Percentiles rank a stretch among this genome's conserved stretches.
Evolutionary conservation across 2,888 invertebrate species (phyloP).

Genomic region (Lochmaea crataegi): DNA sequence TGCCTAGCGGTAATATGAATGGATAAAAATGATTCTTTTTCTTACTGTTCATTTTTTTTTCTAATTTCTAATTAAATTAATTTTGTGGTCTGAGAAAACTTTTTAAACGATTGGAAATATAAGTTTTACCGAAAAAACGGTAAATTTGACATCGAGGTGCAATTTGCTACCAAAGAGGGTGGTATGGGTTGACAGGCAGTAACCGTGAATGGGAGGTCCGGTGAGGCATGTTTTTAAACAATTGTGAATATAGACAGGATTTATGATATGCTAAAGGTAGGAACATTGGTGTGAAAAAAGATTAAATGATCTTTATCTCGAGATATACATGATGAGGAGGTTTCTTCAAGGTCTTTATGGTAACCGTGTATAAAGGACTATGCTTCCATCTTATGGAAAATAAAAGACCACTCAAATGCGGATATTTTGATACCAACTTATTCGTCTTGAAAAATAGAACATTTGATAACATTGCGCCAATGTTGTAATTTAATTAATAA

Average conservation of each 20-base stretch:
- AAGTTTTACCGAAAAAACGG: background rate
- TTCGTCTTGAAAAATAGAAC: no score
- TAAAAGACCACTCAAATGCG: no score
- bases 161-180: conserved; percentile 26
- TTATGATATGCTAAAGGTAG: conserved; percentile 47
- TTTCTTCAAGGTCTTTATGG: conserved; percentile 16
- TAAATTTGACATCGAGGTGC: conserved; percentile 28
- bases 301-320: conserved; percentile 43
- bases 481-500: no score
- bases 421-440: no score
- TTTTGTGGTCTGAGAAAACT: no score
- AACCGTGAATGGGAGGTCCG: conserved; percentile 59
- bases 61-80: no score
- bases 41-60: no score
- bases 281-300: conserved; percentile 43
- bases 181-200: conserved; percentile 51
- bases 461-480: no score
- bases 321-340: conserved; percentile 19
- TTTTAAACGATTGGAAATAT: background rate
- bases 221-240: conserved; percentile 60
- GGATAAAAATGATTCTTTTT: no score
- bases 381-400: no score
- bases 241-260: conserved; percentile 51
- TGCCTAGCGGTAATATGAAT: no score
- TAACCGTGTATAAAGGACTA: conserved; percentile 10